phyloP scores from a whole-genome alignment of 2,797 vertebrate species.

The Sphaeramia orbicularis region DNA sequence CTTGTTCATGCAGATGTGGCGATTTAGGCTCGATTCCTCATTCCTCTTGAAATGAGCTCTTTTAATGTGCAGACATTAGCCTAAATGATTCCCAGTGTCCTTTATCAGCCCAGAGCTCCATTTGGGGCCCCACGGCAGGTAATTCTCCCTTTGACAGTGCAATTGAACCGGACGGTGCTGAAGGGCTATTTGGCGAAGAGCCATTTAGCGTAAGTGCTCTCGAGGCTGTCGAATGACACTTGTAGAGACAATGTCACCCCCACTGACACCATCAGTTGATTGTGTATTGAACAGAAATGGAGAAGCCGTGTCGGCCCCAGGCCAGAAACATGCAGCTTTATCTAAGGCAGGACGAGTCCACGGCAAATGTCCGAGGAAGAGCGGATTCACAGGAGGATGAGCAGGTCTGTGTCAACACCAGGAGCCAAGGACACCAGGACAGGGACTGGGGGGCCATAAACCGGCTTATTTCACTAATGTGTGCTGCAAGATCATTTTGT shows the following conservation, averaged over 20 bases:
- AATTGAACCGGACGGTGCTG: constrained; percentile 66
- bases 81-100: constrained; percentile 62
- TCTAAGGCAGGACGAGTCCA: constrained; percentile 50
- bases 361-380: constrained; percentile 26
- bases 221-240: constrained; percentile 75
- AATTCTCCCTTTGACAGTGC: constrained; percentile 72
- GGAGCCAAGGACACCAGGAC: constrained; percentile 58
- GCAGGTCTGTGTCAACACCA: constrained; percentile 46
- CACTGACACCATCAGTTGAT: constrained; percentile 76
- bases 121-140: constrained; percentile 56
- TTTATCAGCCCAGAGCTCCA: constrained; percentile 51
- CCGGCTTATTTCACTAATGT: constrained; percentile 28
- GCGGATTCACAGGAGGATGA: constrained; percentile 22
- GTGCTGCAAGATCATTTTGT: constrained; percentile 34
- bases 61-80: constrained; percentile 64
- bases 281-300: constrained; percentile 68
- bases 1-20: constrained; percentile 52
- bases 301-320: constrained; percentile 29
- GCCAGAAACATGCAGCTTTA: constrained; percentile 51
- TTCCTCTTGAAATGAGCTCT: constrained; percentile 29
- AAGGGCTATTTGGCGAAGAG: constrained; percentile 75
- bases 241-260: constrained; percentile 77
- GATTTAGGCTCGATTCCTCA: constrained; percentile 41
- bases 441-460: constrained; percentile 21
- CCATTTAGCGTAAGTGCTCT: constrained; percentile 80